Conservation (phyloP, 2,113 vertebrate genomes). For the Phylloscopus trochilus region DNA sequence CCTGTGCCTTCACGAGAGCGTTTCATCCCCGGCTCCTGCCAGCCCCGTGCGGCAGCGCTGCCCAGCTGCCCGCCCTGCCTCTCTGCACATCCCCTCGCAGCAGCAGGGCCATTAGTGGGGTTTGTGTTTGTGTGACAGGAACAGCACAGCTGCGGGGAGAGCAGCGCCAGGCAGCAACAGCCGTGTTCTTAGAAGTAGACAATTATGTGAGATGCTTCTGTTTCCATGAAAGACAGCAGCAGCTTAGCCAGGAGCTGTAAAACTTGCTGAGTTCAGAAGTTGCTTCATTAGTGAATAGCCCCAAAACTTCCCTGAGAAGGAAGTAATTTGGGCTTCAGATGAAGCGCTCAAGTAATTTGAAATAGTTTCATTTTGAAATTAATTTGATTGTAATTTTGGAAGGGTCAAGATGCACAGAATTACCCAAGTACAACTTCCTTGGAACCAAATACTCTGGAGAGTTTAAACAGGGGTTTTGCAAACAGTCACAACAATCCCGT, state of each 20-base stretch:
- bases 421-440: neutral
- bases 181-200: rapidly evolving
- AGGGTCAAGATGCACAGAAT: neutral
- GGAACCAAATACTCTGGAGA: neutral
- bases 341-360: neutral
- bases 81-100: neutral
- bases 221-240: neutral
- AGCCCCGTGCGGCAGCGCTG: neutral
- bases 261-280: neutral
- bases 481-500: neutral
- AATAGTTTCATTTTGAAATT: neutral
- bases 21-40: rapidly evolving
- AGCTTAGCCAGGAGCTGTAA: neutral
- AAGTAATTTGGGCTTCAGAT: neutral
- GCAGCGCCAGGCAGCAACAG: rapidly evolving
- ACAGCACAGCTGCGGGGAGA: neutral
- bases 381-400: neutral
- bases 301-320: neutral
- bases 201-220: neutral
- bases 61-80: neutral
- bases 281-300: neutral
- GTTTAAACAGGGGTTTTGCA: neutral
- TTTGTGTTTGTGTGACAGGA: neutral
- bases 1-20: rapidly evolving
- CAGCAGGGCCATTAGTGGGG: rapidly evolving